A percentile compares a stretch with the other conserved stretches of the same genome.
Evolutionary conservation across 2,888 invertebrate genomes (phyloP).

Genomic region (Thymelicus lineola): DNA sequence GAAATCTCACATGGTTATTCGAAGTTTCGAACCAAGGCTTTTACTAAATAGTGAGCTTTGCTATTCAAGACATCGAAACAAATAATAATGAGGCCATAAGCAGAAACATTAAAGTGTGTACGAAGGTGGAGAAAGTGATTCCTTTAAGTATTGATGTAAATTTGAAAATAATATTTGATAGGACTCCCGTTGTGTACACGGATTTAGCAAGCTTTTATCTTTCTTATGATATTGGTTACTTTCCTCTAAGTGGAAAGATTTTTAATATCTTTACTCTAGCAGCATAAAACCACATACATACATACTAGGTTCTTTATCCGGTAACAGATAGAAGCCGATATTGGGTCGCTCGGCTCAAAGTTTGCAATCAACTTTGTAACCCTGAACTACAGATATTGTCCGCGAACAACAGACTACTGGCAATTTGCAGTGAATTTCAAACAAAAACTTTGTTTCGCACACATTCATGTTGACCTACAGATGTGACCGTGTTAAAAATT

Average conservation of each 20-base stretch:
- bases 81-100: background rate
- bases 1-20: too few species aligned
- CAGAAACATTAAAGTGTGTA: background rate
- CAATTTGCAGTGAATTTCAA: background rate
- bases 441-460: constrained; percentile 10
- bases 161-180: background rate
- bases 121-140: background rate
- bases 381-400: constrained; percentile 4
- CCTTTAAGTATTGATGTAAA: background rate
- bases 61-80: too few species aligned
- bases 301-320: too few species aligned
- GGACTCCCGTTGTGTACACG: background rate
- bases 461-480: background rate
- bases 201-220: background rate
- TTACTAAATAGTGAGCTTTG: too few species aligned
- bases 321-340: background rate
- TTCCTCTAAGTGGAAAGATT: too few species aligned
- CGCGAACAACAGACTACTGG: background rate
- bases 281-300: background rate
- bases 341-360: background rate
- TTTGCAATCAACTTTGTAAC: constrained; percentile 15
- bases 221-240: too few species aligned
- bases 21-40: too few species aligned
- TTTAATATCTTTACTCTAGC: background rate
- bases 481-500: background rate